phyloP scores from a whole-genome alignment of 1,140 invertebrate species.

The Lasioglossum baleicum region DNA sequence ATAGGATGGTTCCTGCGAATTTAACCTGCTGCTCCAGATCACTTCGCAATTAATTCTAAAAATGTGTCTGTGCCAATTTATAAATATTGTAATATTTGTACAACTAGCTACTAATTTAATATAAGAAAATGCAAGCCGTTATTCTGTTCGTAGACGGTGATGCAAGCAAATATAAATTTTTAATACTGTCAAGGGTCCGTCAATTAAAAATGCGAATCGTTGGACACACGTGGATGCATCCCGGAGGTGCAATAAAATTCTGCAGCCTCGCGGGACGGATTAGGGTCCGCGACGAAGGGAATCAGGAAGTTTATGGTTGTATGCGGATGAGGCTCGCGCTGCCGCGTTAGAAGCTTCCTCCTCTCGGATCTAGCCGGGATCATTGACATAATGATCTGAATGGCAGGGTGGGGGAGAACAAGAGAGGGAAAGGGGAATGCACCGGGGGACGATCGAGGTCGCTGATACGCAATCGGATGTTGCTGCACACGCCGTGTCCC shows the following conservation, averaged over 20 bases:
- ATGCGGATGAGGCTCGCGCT: constrained; percentile 28
- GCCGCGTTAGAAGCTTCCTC: constrained; percentile 42
- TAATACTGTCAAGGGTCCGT: too few species aligned
- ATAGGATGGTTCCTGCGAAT: too few species aligned
- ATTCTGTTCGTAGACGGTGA: too few species aligned
- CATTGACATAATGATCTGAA: constrained; percentile 65
- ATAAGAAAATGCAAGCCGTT: too few species aligned
- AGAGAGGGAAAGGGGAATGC: constrained; percentile 32
- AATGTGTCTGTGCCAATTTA: too few species aligned
- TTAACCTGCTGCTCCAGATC: too few species aligned
- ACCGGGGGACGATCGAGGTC: constrained; percentile 58
- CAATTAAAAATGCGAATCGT: not conserved
- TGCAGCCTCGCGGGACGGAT: not conserved
- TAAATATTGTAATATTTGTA: too few species aligned
- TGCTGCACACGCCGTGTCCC: constrained; percentile 25
- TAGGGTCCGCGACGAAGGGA: constrained; percentile 8
- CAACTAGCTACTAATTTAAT: too few species aligned
- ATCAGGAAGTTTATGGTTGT: constrained; percentile 43
- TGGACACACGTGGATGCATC: not conserved
- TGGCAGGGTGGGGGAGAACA: constrained; percentile 21
- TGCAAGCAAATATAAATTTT: too few species aligned
- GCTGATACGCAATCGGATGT: constrained; percentile 58
- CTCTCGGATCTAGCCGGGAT: constrained; percentile 49
- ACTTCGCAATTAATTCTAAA: too few species aligned
- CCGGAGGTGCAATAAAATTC: not conserved